These are phyloP conservation scores for Formica exsecta DNA, from an alignment of 1,140 invertebrate genomes.

Conservation along the genomic window DNA sequence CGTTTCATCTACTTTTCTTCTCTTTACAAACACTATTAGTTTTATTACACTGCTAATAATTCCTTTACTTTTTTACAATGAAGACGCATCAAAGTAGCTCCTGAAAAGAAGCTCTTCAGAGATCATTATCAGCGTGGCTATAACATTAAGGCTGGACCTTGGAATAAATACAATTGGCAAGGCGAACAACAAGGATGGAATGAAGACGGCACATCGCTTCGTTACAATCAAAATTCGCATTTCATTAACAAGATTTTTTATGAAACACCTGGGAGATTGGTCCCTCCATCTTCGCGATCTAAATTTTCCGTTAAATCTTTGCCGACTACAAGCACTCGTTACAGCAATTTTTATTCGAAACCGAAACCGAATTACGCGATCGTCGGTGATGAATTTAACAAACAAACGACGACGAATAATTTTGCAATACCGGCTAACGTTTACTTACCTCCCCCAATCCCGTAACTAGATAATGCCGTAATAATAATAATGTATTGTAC, in stretches of 20 bases:
- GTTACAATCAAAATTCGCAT: neutral
- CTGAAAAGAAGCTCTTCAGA: constrained; percentile 13
- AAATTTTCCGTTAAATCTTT: constrained; percentile 9
- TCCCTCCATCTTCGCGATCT: neutral
- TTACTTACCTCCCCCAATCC: neutral
- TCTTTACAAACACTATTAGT: neutral
- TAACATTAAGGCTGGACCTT: neutral
- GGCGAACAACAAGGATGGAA: constrained; percentile 12
- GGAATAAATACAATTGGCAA: constrained; percentile 18
- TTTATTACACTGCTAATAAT: constrained; percentile 15
- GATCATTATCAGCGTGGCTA: constrained; percentile 8
- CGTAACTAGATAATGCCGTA: neutral
- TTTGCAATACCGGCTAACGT: neutral
- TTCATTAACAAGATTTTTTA: neutral
- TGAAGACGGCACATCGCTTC: neutral
- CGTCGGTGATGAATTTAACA: neutral
- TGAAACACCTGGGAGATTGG: neutral
- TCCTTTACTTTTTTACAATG: constrained; percentile 7
- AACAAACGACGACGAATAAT: neutral
- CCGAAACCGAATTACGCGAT: neutral
- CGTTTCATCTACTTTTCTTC: neutral
- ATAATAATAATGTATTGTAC: neutral
- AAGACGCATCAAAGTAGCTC: constrained; percentile 2
- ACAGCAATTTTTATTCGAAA: constrained; percentile 6
- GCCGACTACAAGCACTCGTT: too few relatives aligned